phyloP scores from a whole-genome alignment of 2,888 invertebrate genomes.

The Merodon equestris region DNA sequence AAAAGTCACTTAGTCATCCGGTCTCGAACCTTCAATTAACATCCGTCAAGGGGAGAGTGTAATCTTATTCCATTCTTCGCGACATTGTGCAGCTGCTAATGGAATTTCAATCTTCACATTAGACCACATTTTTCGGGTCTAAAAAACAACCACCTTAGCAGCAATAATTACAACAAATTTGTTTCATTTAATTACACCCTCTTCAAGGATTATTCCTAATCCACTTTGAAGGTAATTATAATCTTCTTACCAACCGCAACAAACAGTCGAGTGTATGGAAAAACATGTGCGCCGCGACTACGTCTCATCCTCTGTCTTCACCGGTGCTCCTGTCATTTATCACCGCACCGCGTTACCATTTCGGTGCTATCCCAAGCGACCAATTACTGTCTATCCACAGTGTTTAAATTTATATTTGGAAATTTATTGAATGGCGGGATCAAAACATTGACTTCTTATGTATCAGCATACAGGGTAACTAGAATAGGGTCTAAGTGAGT shows the following conservation, averaged over 20 bases:
- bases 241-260: background rate
- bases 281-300: slow-evolving; percentile 37
- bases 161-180: slow-evolving; percentile 45
- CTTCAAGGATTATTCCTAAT: slow-evolving; percentile 38
- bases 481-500: slow-evolving; percentile 21
- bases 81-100: slow-evolving; percentile 15
- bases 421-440: slow-evolving; percentile 45
- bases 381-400: slow-evolving; percentile 43
- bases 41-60: too few species aligned
- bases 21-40: background rate
- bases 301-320: background rate
- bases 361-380: slow-evolving; percentile 31
- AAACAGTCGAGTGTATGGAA: background rate
- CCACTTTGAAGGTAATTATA: slow-evolving; percentile 39
- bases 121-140: background rate
- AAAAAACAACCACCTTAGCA: slow-evolving; percentile 18
- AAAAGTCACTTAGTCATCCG: background rate
- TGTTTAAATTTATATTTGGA: slow-evolving; percentile 36
- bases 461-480: slow-evolving; percentile 29
- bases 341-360: slow-evolving; percentile 14
- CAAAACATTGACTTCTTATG: slow-evolving; percentile 32
- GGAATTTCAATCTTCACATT: slow-evolving; percentile 1
- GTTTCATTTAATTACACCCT: slow-evolving; percentile 48
- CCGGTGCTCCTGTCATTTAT: slow-evolving; percentile 3
- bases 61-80: too few species aligned